Conservation (phyloP, 2,888 invertebrate species). For the Philonicus albiceps region DNA sequence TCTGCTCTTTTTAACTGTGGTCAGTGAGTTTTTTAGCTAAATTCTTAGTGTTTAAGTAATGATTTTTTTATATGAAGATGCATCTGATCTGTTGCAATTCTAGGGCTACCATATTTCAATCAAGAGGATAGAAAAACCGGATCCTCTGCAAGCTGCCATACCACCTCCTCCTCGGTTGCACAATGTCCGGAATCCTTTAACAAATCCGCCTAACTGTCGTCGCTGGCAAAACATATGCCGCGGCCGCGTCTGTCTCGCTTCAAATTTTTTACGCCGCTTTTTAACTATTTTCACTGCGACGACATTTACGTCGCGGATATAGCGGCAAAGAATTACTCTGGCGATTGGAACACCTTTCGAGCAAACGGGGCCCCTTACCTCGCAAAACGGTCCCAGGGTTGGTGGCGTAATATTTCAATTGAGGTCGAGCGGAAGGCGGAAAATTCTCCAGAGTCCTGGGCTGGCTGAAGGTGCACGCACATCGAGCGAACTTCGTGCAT, state of each 20-base stretch:
- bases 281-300: neutral
- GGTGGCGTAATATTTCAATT: constrained; percentile 47
- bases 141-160: neutral
- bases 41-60: too few relatives aligned
- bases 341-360: constrained; percentile 24
- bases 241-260: neutral
- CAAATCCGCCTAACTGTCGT: constrained; percentile 2
- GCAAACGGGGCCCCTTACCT: neutral
- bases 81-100: neutral
- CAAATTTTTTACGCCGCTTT: neutral
- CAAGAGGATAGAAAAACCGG: neutral
- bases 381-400: neutral
- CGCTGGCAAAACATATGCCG: neutral
- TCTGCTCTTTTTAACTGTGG: too few relatives aligned
- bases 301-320: neutral
- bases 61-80: neutral
- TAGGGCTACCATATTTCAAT: neutral
- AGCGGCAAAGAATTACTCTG: neutral
- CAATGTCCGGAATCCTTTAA: neutral
- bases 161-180: neutral
- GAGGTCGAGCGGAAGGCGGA: constrained; percentile 47
- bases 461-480: constrained; percentile 25
- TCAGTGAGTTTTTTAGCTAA: too few relatives aligned
- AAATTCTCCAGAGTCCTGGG: constrained; percentile 38
- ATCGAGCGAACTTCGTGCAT: constrained; percentile 1